These are phyloP conservation scores for Nysson spinosus DNA, from an alignment of 2,888 invertebrate species.

Conservation along the genomic window DNA sequence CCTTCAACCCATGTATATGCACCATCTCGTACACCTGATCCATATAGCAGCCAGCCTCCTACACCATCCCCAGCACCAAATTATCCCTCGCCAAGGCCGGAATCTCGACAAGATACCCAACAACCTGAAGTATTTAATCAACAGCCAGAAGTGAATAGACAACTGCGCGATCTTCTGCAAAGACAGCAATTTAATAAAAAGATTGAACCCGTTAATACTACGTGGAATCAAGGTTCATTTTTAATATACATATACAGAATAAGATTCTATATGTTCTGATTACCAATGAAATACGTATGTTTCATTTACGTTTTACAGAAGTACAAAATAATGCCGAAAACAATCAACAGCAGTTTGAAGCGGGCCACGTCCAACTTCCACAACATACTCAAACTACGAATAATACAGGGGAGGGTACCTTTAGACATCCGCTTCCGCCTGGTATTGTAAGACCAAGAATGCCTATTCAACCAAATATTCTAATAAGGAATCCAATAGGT, in stretches of 20 bases:
- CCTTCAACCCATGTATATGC: conserved; percentile 75
- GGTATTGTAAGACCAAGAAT: conserved; percentile 79
- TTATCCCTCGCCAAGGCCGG: conserved; percentile 78
- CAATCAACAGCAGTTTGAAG: conserved; percentile 68
- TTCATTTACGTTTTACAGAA: conserved; percentile 52
- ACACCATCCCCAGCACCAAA: conserved; percentile 77
- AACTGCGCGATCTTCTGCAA: conserved; percentile 89
- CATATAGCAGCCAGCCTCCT: conserved; percentile 71
- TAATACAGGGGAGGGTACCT: conserved; percentile 81
- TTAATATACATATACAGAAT: background rate
- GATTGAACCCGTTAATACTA: conserved; percentile 75
- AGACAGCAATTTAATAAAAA: conserved; percentile 84
- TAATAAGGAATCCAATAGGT: conserved; percentile 73
- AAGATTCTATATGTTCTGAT: background rate
- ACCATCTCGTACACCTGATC: conserved; percentile 76
- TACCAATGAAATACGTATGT: background rate
- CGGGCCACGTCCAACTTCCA: conserved; percentile 65
- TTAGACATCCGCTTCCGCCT: conserved; percentile 85
- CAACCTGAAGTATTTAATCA: conserved; percentile 71
- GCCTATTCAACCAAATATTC: conserved; percentile 73
- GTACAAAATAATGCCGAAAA: conserved; percentile 62
- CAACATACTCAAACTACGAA: conserved; percentile 68
- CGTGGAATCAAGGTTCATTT: conserved; percentile 72
- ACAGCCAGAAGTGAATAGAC: conserved; percentile 83
- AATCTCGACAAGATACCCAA: conserved; percentile 67